Base-by-base conservation (phyloP, 2,888 invertebrate species). In the Hyalella azteca region DNA sequence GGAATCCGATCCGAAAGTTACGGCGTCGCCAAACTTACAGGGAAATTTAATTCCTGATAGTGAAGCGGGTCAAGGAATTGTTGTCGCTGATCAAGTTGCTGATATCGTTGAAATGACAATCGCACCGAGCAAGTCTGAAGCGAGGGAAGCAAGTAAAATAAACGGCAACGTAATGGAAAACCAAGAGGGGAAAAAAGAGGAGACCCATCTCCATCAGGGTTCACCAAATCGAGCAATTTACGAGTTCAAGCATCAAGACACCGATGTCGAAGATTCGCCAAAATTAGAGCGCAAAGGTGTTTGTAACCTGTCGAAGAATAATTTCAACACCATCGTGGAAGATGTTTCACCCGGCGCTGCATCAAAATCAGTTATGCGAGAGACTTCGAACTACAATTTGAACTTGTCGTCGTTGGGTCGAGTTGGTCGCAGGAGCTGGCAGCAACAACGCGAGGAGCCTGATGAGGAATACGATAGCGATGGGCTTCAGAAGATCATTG, bases 191-290 rank as follows among this genome's bases (percentile, higher is more conserved):
- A 66, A 32, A 7, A 32, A 66, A 36, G 66, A 36, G 36, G 15
- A 11, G 15, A 19, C 36, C 36, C 15, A 9, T 45, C 39, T 26
- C 22, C 75, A 88, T 93, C 94, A 81, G 77, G 80, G 82, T 29
- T 26, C 93, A 85, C 85, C 85, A 3, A 94, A 95, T 88, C 91
- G 92, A 87, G 95, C 92, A 85, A 94, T 92, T 83, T 95, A 93
- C 88, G 95, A 95, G 89, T 95, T 94, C 88, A 93, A 91, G 88
- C 95, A 95, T 88, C 91, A 92, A 88, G 95, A 95, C 87, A 95
- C 95, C 19, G 95, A 95, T 88, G 93, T 94, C 15, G 95, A 95
- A 13, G 75, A 75, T 26, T 75, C 75, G 26, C 75, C 75, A 11
- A 29, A 75, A 19, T 45, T 75, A 11, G 36, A 75, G 26, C 40